Evolutionary conservation across 1,140 invertebrate species (phyloP), one percentile per base, ranked within the genome.

Genomic region (Littorina saxatilis): DNA sequence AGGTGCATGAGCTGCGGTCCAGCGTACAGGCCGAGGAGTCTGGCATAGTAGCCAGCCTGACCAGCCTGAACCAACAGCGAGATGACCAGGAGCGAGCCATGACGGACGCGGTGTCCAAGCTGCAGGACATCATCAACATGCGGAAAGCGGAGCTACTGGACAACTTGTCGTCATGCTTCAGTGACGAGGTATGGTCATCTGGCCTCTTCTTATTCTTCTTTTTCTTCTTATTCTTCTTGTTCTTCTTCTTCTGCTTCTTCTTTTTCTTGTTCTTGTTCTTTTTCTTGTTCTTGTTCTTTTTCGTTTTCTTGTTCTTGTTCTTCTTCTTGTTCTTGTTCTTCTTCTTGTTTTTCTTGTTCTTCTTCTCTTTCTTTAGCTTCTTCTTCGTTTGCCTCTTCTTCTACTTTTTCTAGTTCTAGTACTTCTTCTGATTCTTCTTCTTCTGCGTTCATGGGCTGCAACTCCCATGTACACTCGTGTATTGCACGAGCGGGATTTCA

Each of bases 101-200:
- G 70, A 50, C n/a, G 29, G 70, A 73, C 27, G 29, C 70, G 5
- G 70, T 73, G 70, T 7, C 40, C 70, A 80, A 80, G 35, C 27
- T 80, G 43, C 61, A 80, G 40, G 61, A 66, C 29, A 37, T 80
- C 35, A 40, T 80, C 32, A 47, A 39, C 43, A 66, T 43, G 39
- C 40, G 79, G 23, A 80, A 80, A 50, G 50, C 68, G 27, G 63
- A 73, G 47, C 79, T 80, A 1, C 40, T 80, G 29, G 79, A 80
- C 37, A 58, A 80, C 9, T 32, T 80, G 2, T 50, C 40, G 2
- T 35, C 35, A 1, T 70, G 47, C 29, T 73, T 72, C 27, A 70
- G 27, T 37, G 66, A 80, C 13, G 79, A 80, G 61, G 70, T 73
- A n/a, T n/a, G n/a, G n/a, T n/a, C n/a, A n/a, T n/a, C n/a, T n/a